A percentile compares a stretch with the other conserved stretches of the same genome.
Conservation (phyloP, 2,797 vertebrate genomes). For the Leptatherina wallacei region DNA sequence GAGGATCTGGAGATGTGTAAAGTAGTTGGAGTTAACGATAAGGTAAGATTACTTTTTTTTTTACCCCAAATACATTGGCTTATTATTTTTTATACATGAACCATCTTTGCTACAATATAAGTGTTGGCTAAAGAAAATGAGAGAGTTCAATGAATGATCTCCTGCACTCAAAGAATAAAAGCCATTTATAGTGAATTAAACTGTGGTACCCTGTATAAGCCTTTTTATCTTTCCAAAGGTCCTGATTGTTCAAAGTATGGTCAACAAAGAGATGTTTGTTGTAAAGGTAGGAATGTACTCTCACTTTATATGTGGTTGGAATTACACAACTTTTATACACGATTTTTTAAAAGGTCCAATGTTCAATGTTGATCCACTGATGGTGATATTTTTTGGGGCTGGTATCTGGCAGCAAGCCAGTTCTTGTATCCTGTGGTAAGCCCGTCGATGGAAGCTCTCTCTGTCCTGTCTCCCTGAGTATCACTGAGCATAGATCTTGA, state of each 20-base stretch:
- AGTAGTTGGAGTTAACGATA: conserved; percentile 92
- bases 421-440: conserved; percentile 28
- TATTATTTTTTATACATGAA: neutral
- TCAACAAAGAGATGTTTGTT: conserved; percentile 90
- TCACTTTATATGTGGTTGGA: neutral
- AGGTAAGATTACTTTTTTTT: conserved; percentile 80
- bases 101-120: neutral
- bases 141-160: conserved; percentile 17
- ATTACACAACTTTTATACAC: neutral
- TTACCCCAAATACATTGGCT: too few species aligned
- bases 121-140: neutral
- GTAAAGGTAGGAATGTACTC: conserved; percentile 88
- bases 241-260: conserved; percentile 90
- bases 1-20: conserved; percentile 93
- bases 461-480: conserved; percentile 49
- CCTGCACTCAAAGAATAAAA: neutral
- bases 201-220: neutral
- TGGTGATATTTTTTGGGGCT: conserved; percentile 26
- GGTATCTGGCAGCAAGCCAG: conserved; percentile 36
- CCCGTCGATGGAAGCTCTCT: conserved; percentile 59
- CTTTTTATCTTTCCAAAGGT: conserved; percentile 82
- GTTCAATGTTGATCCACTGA: conserved; percentile 5
- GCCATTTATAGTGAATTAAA: neutral
- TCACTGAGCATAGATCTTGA: conserved; percentile 71
- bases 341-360: neutral